Percentiles rank a stretch among this genome's conserved stretches.
Evolutionary conservation across 2,888 invertebrate genomes (phyloP).

Genomic region (Phalera bucephala): DNA sequence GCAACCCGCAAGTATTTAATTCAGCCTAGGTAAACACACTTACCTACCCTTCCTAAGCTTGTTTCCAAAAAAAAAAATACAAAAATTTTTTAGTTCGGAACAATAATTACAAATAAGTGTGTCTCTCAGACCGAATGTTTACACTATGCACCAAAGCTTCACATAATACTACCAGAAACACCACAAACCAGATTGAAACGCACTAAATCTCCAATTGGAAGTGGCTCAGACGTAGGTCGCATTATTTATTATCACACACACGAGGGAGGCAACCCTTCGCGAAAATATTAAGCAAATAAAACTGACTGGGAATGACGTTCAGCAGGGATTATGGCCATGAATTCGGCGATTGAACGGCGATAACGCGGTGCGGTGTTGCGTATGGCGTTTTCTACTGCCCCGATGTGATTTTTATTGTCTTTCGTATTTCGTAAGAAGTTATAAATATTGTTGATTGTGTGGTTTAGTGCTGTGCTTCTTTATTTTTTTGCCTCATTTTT

Average conservation of each 20-base stretch:
- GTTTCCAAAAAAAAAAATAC: no score
- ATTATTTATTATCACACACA: constrained; percentile 69
- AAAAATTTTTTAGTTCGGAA: no score
- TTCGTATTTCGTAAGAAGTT: constrained; percentile 4
- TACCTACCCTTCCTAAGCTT: no score
- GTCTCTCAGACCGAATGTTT: no score
- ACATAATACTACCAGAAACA: no score
- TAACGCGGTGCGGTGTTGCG: constrained; percentile 8
- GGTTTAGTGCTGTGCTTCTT: no score
- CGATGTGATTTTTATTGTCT: constrained; percentile 10
- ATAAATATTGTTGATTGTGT: not conserved
- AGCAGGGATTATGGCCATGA: constrained; percentile 30
- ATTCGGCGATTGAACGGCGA: constrained; percentile 25
- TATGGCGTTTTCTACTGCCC: constrained; percentile 4
- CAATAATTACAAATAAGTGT: no score
- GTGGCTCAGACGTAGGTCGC: constrained; percentile 40
- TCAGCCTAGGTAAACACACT: no score
- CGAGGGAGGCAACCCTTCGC: constrained; percentile 57
- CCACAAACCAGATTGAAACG: not conserved
- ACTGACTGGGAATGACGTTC: constrained; percentile 35
- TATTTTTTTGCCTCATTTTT: no score
- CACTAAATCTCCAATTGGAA: constrained; percentile 37
- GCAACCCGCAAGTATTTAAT: no score
- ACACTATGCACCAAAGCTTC: no score
- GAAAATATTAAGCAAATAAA: constrained; percentile 70